Percentiles rank a stretch among this genome's conserved stretches.
These are phyloP conservation scores for Zosterops japonicus DNA, from an alignment of 2,113 vertebrate genomes.

Conservation along the genomic window DNA sequence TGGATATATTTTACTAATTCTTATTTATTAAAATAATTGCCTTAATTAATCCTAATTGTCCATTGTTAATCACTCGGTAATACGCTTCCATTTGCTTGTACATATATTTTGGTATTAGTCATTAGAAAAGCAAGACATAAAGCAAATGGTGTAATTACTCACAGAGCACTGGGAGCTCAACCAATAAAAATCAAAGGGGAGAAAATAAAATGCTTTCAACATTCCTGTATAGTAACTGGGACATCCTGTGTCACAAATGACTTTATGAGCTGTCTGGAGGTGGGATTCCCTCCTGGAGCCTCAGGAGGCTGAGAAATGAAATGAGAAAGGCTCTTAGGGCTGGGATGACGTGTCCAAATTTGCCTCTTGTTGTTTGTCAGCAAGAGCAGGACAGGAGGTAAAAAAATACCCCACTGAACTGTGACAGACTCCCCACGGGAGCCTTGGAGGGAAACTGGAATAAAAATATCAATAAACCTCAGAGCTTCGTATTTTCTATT, in stretches of 20 bases:
- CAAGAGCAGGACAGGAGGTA: background rate
- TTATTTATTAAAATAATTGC: slow-evolving; percentile 80
- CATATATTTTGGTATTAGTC: slow-evolving; percentile 72
- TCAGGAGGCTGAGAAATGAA: slow-evolving; percentile 38
- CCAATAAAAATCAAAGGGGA: slow-evolving; percentile 79
- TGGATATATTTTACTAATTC: slow-evolving; percentile 65
- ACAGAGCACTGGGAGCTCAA: slow-evolving; percentile 72
- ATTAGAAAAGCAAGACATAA: slow-evolving; percentile 73
- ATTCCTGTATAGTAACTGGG: slow-evolving; percentile 52
- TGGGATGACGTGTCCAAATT: slow-evolving; percentile 21
- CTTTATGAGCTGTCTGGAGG: slow-evolving; percentile 47
- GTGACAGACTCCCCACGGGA: background rate
- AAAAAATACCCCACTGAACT: background rate
- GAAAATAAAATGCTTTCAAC: slow-evolving; percentile 77
- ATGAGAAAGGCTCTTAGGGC: slow-evolving; percentile 24
- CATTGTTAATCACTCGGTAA: slow-evolving; percentile 70
- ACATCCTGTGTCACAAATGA: slow-evolving; percentile 75
- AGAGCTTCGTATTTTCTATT: background rate
- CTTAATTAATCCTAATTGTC: slow-evolving; percentile 77
- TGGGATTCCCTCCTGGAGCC: slow-evolving; percentile 42
- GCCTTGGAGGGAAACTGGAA: background rate
- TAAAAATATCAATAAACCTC: background rate
- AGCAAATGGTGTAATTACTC: slow-evolving; percentile 78
- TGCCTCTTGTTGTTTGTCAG: slow-evolving; percentile 19
- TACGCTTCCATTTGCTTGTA: slow-evolving; percentile 71